Base-by-base conservation (phyloP, 2,888 invertebrate species). In the Crossocerus cetratus region DNA sequence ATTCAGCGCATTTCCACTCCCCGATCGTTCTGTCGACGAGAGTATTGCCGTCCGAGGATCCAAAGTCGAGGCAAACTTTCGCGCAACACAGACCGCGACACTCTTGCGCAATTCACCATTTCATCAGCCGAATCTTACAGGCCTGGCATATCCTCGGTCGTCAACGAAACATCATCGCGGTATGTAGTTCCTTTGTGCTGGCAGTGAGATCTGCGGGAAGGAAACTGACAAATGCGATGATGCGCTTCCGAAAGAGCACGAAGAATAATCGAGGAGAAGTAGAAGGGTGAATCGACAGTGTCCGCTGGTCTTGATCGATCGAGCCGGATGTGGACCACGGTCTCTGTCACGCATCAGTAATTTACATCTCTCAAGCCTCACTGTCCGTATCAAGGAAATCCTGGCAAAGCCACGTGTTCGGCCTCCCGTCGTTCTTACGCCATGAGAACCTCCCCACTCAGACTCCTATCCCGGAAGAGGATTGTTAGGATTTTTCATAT, bases 291-390 rank as follows among this genome's bases (percentile, higher is more conserved):
- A 77, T 72, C 80, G 78, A 81, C 81, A 64, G 75, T 69, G 74
- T 76, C 64, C 80, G 80, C 81, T 74, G 79, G 73, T 76, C 78
- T 71, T 77, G 76, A 77, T 75, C 79, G 82, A 80, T 75, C 73
- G 76, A 83, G 86, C 88, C 90, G 90, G 89, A 90, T 90, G 89
- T 88, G 89, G 89, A 90, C 86, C 89, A 90, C 87, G 90, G 90
- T 89, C 88, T 87, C 81, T 88, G 88, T 87, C 88, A 89, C 88
- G 90, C 90, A 89, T 87, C 90, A 86, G 82, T 86, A 86, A 81
- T 78, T 82, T 81, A 69, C 77, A 75, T 80, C 82, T 77, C 72
- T 63, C 69, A 67, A 74, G 76, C 77, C 74, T 83, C 78, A 81
- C 81, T 77, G 79, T 84, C 77, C 75, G 78, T 77, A 77, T 77